Percentiles rank a stretch among this genome's conserved stretches.
Evolutionary conservation across 2,888 invertebrate species (phyloP).

Genomic region (Melitaea athalia): DNA sequence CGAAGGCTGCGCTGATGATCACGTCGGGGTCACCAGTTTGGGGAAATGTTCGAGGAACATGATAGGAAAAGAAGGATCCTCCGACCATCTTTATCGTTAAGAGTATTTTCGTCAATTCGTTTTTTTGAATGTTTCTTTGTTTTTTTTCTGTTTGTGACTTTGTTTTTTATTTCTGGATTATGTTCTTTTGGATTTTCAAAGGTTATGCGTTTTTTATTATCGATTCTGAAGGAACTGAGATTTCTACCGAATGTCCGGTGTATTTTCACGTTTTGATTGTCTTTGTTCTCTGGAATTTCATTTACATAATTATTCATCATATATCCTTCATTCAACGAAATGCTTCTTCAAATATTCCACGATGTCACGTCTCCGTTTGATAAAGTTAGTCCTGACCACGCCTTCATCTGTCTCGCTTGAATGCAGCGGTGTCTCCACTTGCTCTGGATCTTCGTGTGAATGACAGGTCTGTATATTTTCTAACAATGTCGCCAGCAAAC

Average conservation of each 20-base stretch:
- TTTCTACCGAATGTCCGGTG: conserved; percentile 54
- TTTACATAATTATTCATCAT: background rate
- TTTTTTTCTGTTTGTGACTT: background rate
- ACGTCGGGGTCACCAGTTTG: too few relatives aligned
- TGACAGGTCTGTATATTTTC: conserved; percentile 7
- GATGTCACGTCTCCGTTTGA: conserved; percentile 47
- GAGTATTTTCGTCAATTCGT: background rate
- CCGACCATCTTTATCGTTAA: background rate
- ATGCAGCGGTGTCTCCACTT: background rate
- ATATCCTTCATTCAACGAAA: conserved; percentile 48
- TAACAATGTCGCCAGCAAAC: conserved; percentile 3
- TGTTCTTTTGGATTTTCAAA: conserved; percentile 9
- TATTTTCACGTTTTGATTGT: conserved; percentile 39
- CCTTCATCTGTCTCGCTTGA: background rate
- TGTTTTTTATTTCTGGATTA: background rate
- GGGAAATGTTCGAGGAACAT: too few relatives aligned
- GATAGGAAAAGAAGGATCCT: too few relatives aligned
- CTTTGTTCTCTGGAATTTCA: background rate
- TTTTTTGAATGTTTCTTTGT: background rate
- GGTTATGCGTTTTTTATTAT: conserved; percentile 24
- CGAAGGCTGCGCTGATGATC: too few relatives aligned
- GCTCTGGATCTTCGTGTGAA: conserved; percentile 5
- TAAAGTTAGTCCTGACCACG: too few relatives aligned
- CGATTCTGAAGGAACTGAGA: conserved; percentile 50
- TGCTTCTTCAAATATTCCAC: conserved; percentile 55